These are phyloP conservation scores for Synergus itoensis DNA, from an alignment of 2,888 invertebrate species.

Conservation along the genomic window DNA sequence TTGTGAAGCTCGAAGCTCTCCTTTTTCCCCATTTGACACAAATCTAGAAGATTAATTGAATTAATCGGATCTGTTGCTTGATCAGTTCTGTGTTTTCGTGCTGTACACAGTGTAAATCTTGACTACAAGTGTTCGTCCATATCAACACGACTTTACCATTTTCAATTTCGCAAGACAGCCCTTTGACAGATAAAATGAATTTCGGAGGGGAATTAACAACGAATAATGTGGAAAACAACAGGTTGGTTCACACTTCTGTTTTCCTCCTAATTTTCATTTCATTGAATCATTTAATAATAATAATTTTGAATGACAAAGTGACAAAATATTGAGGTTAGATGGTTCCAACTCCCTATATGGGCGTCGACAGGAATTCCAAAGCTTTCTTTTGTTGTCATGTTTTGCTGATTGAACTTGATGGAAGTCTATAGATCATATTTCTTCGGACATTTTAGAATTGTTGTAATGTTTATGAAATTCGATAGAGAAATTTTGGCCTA, in stretches of 20 bases:
- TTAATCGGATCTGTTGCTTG: background rate
- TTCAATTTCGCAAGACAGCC: background rate
- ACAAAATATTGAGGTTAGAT: slow-evolving; percentile 23
- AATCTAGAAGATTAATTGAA: background rate
- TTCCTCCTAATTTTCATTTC: background rate
- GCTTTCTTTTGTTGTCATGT: background rate
- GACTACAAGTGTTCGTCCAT: slow-evolving; percentile 6
- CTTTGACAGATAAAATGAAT: slow-evolving; percentile 36
- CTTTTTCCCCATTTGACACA: background rate
- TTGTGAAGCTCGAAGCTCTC: background rate
- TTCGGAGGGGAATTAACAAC: slow-evolving; percentile 42
- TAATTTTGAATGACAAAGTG: background rate
- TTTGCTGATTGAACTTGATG: background rate
- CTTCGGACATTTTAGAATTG: background rate
- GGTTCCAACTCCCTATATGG: background rate
- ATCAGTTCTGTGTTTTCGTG: slow-evolving; percentile 13
- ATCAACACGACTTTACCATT: background rate
- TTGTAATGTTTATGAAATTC: slow-evolving; percentile 9
- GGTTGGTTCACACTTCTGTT: slow-evolving; percentile 4
- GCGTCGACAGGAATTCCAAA: slow-evolving; percentile 19
- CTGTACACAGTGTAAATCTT: background rate
- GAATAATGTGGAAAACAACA: slow-evolving; percentile 41
- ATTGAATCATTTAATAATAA: background rate
- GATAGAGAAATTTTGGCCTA: background rate
- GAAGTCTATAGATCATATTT: background rate